These are phyloP conservation scores for Echinarachnius parma DNA, from an alignment of 53 echinoderm and acorn worm species.

Conservation along the genomic window DNA sequence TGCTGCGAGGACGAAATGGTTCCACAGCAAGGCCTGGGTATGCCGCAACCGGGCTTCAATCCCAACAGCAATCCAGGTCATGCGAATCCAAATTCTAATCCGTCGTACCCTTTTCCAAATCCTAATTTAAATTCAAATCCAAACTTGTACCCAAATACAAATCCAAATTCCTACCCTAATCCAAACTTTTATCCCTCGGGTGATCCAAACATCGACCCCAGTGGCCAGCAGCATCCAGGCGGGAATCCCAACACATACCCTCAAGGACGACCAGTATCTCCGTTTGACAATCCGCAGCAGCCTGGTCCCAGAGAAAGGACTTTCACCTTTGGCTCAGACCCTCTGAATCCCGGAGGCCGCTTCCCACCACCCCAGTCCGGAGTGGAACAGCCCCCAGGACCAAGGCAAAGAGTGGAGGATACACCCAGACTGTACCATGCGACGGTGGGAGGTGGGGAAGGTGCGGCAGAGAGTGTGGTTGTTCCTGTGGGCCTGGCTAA, in stretches of 20 bases:
- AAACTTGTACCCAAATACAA: background rate
- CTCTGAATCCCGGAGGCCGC: background rate
- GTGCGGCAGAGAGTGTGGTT: background rate
- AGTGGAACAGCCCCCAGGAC: background rate
- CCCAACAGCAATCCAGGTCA: constrained; percentile 18
- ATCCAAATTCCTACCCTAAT: too few relatives aligned
- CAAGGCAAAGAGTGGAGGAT: background rate
- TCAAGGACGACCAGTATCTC: constrained; percentile 11
- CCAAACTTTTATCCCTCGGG: background rate
- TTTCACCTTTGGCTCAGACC: constrained; percentile 6
- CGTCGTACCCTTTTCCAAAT: background rate
- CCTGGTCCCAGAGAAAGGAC: background rate
- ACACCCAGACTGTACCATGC: constrained; percentile 26
- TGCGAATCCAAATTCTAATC: constrained; percentile 7
- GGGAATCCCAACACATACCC: constrained; percentile 9
- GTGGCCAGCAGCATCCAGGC: background rate
- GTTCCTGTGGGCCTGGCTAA: constrained; percentile 9
- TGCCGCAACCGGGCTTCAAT: background rate
- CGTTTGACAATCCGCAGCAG: background rate
- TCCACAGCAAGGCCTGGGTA: background rate
- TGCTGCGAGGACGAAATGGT: constrained; percentile 31
- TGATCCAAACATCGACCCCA: background rate
- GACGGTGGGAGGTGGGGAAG: constrained; percentile 14
- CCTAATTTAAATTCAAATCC: background rate
- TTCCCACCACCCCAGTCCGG: constrained; percentile 12